Evolutionary conservation across 2,113 vertebrate species (phyloP), one percentile per base, ranked within the genome.

Genomic region (Calidris pygmaea): DNA sequence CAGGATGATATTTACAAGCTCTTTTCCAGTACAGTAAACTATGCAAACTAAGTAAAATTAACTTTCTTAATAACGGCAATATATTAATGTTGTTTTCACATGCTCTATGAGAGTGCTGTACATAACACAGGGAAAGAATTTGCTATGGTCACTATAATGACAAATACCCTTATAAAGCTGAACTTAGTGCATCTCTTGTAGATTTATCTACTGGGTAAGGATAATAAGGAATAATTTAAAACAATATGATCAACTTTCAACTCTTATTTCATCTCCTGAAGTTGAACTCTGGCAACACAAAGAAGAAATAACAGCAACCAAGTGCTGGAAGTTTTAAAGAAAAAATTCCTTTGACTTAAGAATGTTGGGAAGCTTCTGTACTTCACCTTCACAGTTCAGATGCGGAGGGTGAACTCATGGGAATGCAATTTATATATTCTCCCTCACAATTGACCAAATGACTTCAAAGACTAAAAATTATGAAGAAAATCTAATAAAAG

Each of bases 71-170:
- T 66, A 79, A 86, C 3, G 2, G 30, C 24, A 85, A 66, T 80
- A 88, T 93, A 94, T 93, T n/a, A n/a, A 66, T 43, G 23, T 27
- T 85, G n/a, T 56, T 87, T 90, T 91, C 84, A 92, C 34, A 90
- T 4, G 35, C 43, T 63, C 16, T 73, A 91, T 24, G 45, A 66
- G 93, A 84, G 20, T 70, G 21, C 14, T 58, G 29, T 26, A 79
- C 4, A 7, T 27, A 83, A 47, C 37, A 47, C 4, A 56, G 12
- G 11, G 48, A 70, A 71, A 82, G 13, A 86, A 82, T 67, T 72
- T 62, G 29, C 48, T 76, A 12, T 6, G 7, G 71, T 14, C 16
- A 48, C 80, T 65, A 48, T 47, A 73, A 71, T 39, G 37, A 90
- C 12, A n/a, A 84, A 88, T 43, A 87, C 8, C n/a, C 52, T 80